Conservation (phyloP, 1,140 invertebrate species). For the Cydia strobilella region DNA sequence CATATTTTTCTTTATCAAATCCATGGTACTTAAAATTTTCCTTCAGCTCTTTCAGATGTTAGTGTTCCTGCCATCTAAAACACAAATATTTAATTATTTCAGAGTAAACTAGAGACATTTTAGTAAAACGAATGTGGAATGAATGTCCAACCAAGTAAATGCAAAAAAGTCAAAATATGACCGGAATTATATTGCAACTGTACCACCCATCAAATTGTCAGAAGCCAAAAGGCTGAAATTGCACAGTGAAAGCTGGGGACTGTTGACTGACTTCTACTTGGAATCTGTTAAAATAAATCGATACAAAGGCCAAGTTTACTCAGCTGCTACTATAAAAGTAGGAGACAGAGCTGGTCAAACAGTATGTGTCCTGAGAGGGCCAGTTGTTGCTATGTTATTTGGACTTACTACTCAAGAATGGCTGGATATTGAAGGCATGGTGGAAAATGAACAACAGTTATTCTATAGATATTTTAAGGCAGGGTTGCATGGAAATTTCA, state of each 20-base stretch:
- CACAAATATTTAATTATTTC: background rate
- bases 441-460: constrained; percentile 53
- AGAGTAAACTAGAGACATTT: background rate
- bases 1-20: no score
- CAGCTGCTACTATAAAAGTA: constrained; percentile 61
- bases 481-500: constrained; percentile 59
- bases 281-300: constrained; percentile 72
- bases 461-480: constrained; percentile 73
- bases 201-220: constrained; percentile 59
- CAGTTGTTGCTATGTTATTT: constrained; percentile 58
- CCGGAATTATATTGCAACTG: constrained; percentile 47
- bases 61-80: background rate
- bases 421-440: constrained; percentile 64
- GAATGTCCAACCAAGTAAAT: constrained; percentile 15
- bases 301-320: constrained; percentile 46
- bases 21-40: background rate
- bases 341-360: constrained; percentile 61
- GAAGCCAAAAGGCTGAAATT: constrained; percentile 56
- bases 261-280: constrained; percentile 63
- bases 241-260: constrained; percentile 57
- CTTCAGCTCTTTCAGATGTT: background rate
- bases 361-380: constrained; percentile 63
- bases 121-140: background rate
- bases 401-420: constrained; percentile 60
- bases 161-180: background rate